Percentiles rank a stretch among this genome's conserved stretches.
Evolutionary conservation across 2,797 vertebrate species (phyloP).

Genomic region (Acridotheres tristis): DNA sequence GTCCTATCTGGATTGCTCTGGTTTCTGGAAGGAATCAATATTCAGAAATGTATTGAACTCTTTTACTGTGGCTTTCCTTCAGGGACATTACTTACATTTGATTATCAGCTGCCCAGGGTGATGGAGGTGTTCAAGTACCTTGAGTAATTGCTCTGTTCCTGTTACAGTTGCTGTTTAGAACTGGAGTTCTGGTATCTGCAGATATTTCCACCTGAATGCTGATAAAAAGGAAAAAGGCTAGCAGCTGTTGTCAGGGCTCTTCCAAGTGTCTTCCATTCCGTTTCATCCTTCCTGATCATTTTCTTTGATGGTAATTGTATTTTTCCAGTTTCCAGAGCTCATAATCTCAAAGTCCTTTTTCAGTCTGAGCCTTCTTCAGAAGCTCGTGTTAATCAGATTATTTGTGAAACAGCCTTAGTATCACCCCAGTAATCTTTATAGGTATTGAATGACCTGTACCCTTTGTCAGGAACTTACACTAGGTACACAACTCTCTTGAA

Average conservation of each 20-base stretch:
- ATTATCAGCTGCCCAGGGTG: not conserved
- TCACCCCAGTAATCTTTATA: conserved; percentile 20
- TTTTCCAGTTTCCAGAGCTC: conserved; percentile 60
- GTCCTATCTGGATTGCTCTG: conserved; percentile 13
- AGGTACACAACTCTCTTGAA: not conserved
- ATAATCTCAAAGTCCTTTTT: conserved; percentile 53
- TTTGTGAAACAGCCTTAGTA: conserved; percentile 53
- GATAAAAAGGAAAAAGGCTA: not conserved
- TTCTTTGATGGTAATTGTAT: conserved; percentile 69
- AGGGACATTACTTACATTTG: not conserved
- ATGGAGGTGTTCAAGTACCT: not conserved
- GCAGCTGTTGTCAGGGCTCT: conserved; percentile 22
- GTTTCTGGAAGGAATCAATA: conserved; percentile 45
- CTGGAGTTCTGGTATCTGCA: not conserved
- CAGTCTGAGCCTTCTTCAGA: conserved; percentile 43
- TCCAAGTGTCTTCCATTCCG: conserved; percentile 5
- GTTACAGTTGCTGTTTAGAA: not conserved
- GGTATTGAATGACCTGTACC: conserved; percentile 3
- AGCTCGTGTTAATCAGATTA: conserved; percentile 48
- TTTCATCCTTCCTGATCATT: conserved; percentile 66
- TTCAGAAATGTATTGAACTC: conserved; percentile 28
- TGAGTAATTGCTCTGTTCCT: not conserved
- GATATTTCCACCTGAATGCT: not conserved
- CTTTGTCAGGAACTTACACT: not conserved
- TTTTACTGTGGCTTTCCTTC: conserved; percentile 12